These are phyloP conservation scores for Himantopus leucocephalus DNA, from an alignment of 2,113 vertebrate species.

Conservation along the genomic window DNA sequence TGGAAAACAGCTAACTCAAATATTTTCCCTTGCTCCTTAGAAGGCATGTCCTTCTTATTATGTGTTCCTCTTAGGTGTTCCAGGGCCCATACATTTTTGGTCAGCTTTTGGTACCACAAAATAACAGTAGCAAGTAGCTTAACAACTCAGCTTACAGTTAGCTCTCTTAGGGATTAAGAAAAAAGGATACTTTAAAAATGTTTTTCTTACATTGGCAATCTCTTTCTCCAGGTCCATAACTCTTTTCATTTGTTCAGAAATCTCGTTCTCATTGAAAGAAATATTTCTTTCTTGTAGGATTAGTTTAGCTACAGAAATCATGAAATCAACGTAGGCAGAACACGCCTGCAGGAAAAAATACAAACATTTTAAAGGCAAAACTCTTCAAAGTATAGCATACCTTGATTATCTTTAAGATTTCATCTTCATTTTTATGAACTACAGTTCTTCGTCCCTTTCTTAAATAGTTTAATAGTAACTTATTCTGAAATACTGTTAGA, in stretches of 20 bases:
- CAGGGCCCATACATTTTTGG: background rate
- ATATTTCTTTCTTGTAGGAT: conserved; percentile 83
- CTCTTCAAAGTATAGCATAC: background rate
- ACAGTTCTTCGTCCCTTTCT: background rate
- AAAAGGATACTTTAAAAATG: background rate
- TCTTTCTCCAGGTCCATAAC: conserved; percentile 90
- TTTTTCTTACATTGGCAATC: conserved; percentile 87
- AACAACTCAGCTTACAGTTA: background rate
- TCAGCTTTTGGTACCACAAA: background rate
- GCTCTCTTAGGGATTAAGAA: background rate
- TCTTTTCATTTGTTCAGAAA: conserved; percentile 79
- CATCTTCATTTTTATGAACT: background rate
- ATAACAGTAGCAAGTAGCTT: background rate
- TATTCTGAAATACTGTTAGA: background rate
- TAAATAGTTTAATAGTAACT: background rate
- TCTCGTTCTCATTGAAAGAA: conserved; percentile 61
- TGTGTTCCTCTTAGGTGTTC: background rate
- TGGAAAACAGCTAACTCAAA: background rate
- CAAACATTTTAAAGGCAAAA: background rate
- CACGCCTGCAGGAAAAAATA: conserved; percentile 80
- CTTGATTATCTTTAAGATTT: background rate
- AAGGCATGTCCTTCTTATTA: background rate
- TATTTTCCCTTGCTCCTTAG: background rate
- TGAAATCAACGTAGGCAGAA: conserved; percentile 87
- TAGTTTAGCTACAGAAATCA: conserved; percentile 87